Evolutionary conservation across 2,113 vertebrate species (phyloP).

Genomic region (Empidonax traillii): DNA sequence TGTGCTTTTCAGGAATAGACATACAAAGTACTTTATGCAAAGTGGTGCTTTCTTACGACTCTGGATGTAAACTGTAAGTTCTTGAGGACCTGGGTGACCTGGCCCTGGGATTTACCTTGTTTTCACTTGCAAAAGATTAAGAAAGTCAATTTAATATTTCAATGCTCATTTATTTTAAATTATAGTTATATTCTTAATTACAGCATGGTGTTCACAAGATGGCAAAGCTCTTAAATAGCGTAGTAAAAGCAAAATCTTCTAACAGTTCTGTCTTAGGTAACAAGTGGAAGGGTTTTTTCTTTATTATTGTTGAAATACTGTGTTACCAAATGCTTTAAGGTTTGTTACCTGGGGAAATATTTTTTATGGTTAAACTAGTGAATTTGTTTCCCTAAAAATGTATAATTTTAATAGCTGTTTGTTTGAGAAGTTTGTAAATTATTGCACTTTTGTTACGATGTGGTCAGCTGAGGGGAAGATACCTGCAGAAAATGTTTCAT

Average conservation of each 20-base stretch:
- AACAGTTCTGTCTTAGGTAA: constrained; percentile 42
- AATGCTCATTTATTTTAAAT: background rate
- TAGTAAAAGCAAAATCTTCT: background rate
- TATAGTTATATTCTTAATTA: background rate
- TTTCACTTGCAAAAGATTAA: background rate
- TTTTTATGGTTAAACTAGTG: constrained; percentile 60
- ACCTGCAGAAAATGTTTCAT: constrained; percentile 40
- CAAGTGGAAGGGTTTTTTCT: constrained; percentile 23
- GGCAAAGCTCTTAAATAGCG: background rate
- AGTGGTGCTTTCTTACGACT: constrained; percentile 22
- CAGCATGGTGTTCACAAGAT: background rate
- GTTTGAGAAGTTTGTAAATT: constrained; percentile 61
- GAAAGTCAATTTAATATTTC: constrained; percentile 10
- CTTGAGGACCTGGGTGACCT: background rate
- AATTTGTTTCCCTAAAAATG: constrained; percentile 54
- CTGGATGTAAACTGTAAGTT: constrained; percentile 1
- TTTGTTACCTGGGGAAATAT: constrained; percentile 33
- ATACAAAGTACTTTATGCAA: background rate
- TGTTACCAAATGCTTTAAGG: constrained; percentile 39
- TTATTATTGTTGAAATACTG: constrained; percentile 30
- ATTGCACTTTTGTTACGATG: constrained; percentile 68
- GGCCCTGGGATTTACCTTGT: background rate
- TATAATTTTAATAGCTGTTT: constrained; percentile 56
- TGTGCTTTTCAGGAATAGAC: background rate
- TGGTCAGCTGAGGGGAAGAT: constrained; percentile 37